These are phyloP conservation scores for Psilanteris sp. DNA, from an alignment of 1,140 invertebrate genomes.

Conservation along the genomic window DNA sequence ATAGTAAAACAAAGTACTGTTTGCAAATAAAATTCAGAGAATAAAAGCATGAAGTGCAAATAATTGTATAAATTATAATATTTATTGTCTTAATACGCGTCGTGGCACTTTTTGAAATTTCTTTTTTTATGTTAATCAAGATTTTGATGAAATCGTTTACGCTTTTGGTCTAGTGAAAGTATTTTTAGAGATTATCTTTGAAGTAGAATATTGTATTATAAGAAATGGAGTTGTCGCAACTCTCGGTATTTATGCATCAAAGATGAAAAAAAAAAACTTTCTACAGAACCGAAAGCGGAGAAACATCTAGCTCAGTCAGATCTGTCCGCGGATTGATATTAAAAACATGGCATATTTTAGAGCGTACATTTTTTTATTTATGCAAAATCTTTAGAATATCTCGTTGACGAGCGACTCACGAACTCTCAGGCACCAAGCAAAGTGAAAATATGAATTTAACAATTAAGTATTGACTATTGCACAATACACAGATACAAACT, in stretches of 20 bases:
- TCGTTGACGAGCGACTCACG: too few species aligned
- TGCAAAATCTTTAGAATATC: background rate
- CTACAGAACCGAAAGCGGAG: slow-evolving; percentile 18
- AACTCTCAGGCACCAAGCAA: background rate
- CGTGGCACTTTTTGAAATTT: too few species aligned
- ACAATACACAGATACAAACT: too few species aligned
- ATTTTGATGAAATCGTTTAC: slow-evolving; percentile 37
- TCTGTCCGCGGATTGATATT: slow-evolving; percentile 13
- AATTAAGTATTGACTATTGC: slow-evolving; percentile 33
- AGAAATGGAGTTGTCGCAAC: slow-evolving; percentile 47
- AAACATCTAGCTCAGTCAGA: slow-evolving; percentile 22
- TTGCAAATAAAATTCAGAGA: too few species aligned
- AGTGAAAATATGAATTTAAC: slow-evolving; percentile 7
- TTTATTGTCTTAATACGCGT: too few species aligned
- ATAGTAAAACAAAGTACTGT: too few species aligned
- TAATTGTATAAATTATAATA: too few species aligned
- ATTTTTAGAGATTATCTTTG: slow-evolving; percentile 44
- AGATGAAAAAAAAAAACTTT: slow-evolving; percentile 48
- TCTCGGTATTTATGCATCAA: slow-evolving; percentile 47
- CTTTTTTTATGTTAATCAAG: too few species aligned
- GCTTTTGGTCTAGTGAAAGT: slow-evolving; percentile 43
- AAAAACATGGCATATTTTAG: slow-evolving; percentile 18
- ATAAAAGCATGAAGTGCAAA: too few species aligned
- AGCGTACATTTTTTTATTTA: slow-evolving; percentile 18
- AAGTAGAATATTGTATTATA: slow-evolving; percentile 50